Percentiles rank a stretch among this genome's conserved stretches.
phyloP scores from a whole-genome alignment of 2,888 invertebrate species.

The Trissolcus japonicus region DNA sequence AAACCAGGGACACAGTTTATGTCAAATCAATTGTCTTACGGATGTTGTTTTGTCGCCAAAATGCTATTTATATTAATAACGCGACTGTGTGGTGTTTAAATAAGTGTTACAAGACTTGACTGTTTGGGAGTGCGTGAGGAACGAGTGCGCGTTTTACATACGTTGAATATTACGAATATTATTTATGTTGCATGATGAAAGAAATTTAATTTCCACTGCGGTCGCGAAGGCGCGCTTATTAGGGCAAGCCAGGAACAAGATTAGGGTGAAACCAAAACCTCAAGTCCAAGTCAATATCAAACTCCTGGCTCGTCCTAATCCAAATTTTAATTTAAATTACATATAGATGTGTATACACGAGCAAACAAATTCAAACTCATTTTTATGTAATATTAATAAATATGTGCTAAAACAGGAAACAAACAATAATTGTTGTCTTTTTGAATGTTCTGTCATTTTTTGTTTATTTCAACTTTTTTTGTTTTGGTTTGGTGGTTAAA shows the following conservation, averaged over 20 bases:
- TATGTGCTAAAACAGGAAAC: slow-evolving; percentile 39
- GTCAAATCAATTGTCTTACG: slow-evolving; percentile 33
- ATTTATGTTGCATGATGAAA: slow-evolving; percentile 59
- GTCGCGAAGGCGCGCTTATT: slow-evolving; percentile 31
- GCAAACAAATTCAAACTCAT: slow-evolving; percentile 49
- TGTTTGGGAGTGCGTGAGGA: slow-evolving; percentile 2
- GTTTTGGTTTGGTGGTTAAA: neutral
- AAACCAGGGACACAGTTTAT: slow-evolving; percentile 19
- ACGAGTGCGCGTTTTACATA: slow-evolving; percentile 51
- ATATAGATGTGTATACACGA: slow-evolving; percentile 53
- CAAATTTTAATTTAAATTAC: slow-evolving; percentile 46
- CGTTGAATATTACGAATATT: slow-evolving; percentile 58
- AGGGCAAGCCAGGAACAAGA: slow-evolving; percentile 41
- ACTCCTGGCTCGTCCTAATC: slow-evolving; percentile 44
- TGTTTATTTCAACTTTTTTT: neutral
- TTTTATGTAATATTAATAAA: slow-evolving; percentile 59
- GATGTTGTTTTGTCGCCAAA: slow-evolving; percentile 45
- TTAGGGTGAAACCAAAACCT: slow-evolving; percentile 16
- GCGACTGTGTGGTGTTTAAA: slow-evolving; percentile 11
- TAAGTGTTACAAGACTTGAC: neutral
- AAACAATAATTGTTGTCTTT: neutral
- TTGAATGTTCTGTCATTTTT: neutral
- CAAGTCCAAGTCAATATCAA: slow-evolving; percentile 39
- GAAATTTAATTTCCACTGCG: slow-evolving; percentile 55
- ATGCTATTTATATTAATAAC: slow-evolving; percentile 48